A percentile compares a stretch with the other conserved stretches of the same genome.
These are phyloP conservation scores for Anabacerthia variegaticeps DNA, from an alignment of 2,797 vertebrate species.

Conservation along the genomic window DNA sequence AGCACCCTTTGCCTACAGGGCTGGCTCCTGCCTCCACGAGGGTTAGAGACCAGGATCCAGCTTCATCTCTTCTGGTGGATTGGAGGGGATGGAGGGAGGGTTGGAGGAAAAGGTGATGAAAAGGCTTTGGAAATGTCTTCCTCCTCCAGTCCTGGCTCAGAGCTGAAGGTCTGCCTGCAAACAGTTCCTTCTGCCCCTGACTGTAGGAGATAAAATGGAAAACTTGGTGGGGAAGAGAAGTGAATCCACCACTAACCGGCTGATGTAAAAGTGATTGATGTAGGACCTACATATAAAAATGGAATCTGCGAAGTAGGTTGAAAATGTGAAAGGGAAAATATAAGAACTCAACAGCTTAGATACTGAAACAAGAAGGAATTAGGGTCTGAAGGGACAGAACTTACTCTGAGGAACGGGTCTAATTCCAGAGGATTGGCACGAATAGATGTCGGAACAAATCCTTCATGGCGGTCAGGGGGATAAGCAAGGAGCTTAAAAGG, in stretches of 20 bases:
- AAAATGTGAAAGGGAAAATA: not conserved
- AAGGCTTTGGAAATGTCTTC: not conserved
- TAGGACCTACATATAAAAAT: not conserved
- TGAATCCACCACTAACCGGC: not conserved
- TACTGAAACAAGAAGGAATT: not conserved
- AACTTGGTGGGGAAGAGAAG: not conserved
- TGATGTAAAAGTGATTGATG: not conserved
- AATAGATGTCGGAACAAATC: not conserved
- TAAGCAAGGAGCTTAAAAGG: not conserved
- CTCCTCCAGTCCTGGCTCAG: not conserved
- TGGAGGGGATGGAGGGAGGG: not conserved
- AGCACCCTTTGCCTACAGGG: not conserved
- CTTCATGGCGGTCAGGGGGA: not conserved
- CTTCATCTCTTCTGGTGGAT: not conserved
- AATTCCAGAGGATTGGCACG: not conserved
- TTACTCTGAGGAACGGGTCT: not conserved
- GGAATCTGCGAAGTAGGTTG: not conserved
- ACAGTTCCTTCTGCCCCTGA: not conserved
- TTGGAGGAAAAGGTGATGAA: not conserved
- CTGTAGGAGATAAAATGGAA: not conserved
- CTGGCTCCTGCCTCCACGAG: accelerated
- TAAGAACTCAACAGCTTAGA: not conserved
- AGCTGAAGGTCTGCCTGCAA: not conserved
- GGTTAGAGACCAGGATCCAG: not conserved
- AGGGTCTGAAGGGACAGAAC: not conserved